Evolutionary conservation across 2,888 invertebrate species (phyloP).

Genomic region (Furcula furcula): DNA sequence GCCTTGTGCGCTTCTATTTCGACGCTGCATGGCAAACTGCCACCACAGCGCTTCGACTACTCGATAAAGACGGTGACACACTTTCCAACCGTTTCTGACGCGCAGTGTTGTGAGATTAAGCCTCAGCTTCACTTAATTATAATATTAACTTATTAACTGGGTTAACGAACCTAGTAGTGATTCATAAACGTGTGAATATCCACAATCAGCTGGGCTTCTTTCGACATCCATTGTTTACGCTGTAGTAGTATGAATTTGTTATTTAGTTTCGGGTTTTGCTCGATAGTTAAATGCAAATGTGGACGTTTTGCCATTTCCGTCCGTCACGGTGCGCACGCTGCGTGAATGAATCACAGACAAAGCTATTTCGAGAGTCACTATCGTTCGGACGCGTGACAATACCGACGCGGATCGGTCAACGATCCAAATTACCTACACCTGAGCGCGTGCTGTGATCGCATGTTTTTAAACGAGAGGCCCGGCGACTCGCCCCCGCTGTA

Average conservation of each 20-base stretch:
- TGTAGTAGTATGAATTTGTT: conserved; percentile 38
- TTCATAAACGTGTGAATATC: conserved; percentile 67
- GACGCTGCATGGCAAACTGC: conserved; percentile 64
- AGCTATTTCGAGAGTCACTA: conserved; percentile 58
- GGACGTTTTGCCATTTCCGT: conserved; percentile 66
- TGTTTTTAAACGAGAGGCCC: conserved; percentile 47
- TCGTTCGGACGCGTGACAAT: conserved; percentile 62
- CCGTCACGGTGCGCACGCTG: conserved; percentile 69
- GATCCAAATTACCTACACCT: conserved; percentile 51
- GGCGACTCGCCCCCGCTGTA: conserved; percentile 39
- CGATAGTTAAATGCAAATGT: conserved; percentile 52
- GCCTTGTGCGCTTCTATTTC: conserved; percentile 71
- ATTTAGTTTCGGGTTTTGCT: conserved; percentile 37
- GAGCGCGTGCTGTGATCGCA: conserved; percentile 45
- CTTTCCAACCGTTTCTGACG: conserved; percentile 51
- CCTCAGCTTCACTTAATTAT: conserved; percentile 59
- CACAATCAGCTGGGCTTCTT: conserved; percentile 46
- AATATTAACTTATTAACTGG: conserved; percentile 70
- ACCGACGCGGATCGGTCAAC: conserved; percentile 61
- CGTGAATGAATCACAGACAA: conserved; percentile 71
- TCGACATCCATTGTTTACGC: conserved; percentile 56
- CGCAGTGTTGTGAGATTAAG: conserved; percentile 43
- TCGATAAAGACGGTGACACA: conserved; percentile 51
- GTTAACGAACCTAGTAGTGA: conserved; percentile 75
- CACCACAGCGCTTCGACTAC: conserved; percentile 64